Evolutionary conservation across 2,113 vertebrate species (phyloP).

Genomic region (Fulica atra): DNA sequence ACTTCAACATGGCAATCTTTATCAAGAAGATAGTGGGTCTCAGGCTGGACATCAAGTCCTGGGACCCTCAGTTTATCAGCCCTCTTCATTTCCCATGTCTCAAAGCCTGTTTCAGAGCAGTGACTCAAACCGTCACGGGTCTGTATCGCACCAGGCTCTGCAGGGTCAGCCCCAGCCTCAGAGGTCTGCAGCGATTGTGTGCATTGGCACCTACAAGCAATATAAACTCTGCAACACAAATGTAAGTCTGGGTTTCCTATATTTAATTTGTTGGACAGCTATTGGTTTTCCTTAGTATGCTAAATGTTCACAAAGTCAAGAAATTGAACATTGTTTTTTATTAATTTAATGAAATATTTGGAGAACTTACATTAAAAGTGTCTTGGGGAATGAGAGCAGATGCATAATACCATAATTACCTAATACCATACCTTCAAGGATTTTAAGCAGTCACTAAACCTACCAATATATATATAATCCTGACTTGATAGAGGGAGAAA

Average conservation of each 20-base stretch:
- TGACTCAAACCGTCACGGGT: conserved; percentile 16
- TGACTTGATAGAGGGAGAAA: background rate
- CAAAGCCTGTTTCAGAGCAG: conserved; percentile 57
- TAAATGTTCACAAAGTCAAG: background rate
- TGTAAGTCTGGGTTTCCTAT: conserved; percentile 73
- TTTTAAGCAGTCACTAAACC: background rate
- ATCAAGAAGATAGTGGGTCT: conserved; percentile 47
- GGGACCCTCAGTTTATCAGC: conserved; percentile 80
- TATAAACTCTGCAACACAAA: conserved; percentile 88
- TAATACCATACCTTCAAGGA: background rate
- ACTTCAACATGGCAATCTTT: conserved; percentile 48
- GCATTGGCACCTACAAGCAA: conserved; percentile 78
- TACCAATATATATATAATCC: accelerated
- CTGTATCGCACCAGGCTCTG: conserved; percentile 1
- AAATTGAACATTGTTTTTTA: background rate
- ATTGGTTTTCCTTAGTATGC: background rate
- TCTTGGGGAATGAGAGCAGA: background rate
- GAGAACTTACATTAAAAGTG: background rate
- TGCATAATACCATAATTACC: background rate
- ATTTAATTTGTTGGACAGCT: background rate
- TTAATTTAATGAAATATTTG: background rate
- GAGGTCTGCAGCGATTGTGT: conserved; percentile 76
- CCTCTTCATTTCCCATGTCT: conserved; percentile 47
- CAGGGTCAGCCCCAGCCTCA: conserved; percentile 68
- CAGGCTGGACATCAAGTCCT: conserved; percentile 58